These are phyloP conservation scores for Tanypteryx hageni DNA, from an alignment of 2,888 invertebrate species.

Conservation along the genomic window DNA sequence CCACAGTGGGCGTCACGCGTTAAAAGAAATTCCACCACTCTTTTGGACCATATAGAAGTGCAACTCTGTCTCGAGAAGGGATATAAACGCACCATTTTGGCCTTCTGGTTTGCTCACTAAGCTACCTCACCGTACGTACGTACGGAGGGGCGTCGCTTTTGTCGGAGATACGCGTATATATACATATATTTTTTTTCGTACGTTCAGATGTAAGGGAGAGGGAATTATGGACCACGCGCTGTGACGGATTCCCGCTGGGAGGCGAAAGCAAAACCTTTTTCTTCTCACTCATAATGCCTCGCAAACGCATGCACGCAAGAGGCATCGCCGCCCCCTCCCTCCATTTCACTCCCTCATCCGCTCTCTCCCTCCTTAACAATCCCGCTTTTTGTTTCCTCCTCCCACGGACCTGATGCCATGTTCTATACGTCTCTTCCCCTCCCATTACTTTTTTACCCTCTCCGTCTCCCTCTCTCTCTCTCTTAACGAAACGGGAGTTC, in stretches of 20 bases:
- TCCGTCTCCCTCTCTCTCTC: background rate
- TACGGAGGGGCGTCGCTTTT: too few species aligned
- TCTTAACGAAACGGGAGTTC: background rate
- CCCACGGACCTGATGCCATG: background rate
- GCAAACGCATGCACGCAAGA: background rate
- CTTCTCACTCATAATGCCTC: background rate
- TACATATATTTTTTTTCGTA: background rate
- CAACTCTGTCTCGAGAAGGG: too few species aligned
- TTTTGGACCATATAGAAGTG: too few species aligned
- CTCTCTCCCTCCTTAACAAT: background rate
- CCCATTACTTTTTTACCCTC: background rate
- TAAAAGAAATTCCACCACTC: too few species aligned
- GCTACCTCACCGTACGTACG: too few species aligned
- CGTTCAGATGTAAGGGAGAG: background rate
- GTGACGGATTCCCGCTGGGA: background rate
- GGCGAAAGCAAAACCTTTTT: background rate
- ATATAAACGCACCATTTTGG: too few species aligned
- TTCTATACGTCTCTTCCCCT: background rate
- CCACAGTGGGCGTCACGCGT: too few species aligned
- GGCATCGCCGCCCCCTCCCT: background rate
- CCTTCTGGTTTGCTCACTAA: too few species aligned
- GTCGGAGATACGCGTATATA: background rate
- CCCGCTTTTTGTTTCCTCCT: background rate
- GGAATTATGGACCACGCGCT: conserved; percentile 17
- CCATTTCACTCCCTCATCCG: background rate